Conservation (phyloP, 2,888 invertebrate genomes). For the Malthinus flaveolus region DNA sequence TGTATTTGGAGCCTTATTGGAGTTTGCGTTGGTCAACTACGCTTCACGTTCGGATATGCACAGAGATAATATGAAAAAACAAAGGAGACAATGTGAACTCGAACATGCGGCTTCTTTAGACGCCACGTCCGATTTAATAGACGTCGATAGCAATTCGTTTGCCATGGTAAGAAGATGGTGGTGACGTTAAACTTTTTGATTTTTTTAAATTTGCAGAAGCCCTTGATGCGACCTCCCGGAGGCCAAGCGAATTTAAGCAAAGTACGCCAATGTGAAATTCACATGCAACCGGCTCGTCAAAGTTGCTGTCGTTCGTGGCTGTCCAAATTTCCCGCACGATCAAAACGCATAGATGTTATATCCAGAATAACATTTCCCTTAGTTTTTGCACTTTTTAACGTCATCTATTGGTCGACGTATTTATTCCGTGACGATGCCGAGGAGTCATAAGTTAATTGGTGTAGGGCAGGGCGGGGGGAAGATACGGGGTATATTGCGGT, state of each 20-base stretch:
- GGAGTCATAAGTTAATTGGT: constrained; percentile 56
- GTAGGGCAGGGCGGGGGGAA: no score
- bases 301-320: constrained; percentile 93
- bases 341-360: constrained; percentile 96
- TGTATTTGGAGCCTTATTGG: constrained; percentile 95
- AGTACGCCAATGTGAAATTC: constrained; percentile 88
- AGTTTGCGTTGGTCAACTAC: constrained; percentile 98
- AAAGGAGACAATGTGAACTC: constrained; percentile 77
- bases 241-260: constrained; percentile 78
- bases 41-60: constrained; percentile 93
- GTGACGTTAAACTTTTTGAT: no score
- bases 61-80: constrained; percentile 87
- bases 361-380: constrained; percentile 93
- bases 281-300: constrained; percentile 82
- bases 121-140: constrained; percentile 82
- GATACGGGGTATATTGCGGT: no score
- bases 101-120: constrained; percentile 85
- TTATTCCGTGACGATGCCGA: constrained; percentile 79
- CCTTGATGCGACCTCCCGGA: constrained; percentile 81
- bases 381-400: constrained; percentile 92
- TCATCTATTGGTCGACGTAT: constrained; percentile 92
- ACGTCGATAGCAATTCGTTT: constrained; percentile 87
- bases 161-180: constrained; percentile 90
- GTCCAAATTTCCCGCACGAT: constrained; percentile 90
- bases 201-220: constrained; percentile 73